Conservation (phyloP, 2,113 vertebrate species). For the Otis tarda region DNA sequence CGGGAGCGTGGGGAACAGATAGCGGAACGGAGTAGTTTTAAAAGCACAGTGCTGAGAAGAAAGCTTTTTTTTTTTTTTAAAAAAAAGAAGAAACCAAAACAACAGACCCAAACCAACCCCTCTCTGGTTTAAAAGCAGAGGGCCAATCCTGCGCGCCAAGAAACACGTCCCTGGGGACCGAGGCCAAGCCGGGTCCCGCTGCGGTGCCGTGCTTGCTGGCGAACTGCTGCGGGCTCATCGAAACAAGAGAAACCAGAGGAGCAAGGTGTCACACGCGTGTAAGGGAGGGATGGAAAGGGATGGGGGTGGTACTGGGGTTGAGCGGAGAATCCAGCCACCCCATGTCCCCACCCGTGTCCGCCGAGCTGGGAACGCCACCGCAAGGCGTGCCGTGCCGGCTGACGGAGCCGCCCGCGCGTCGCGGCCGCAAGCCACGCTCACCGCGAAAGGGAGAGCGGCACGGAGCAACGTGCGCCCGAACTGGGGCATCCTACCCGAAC, state of each 20-base stretch:
- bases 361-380: not conserved
- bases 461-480: not conserved
- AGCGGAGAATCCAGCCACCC: not conserved
- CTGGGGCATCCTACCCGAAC: not conserved
- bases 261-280: not conserved
- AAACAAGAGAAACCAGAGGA: not conserved
- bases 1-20: not conserved
- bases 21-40: not conserved
- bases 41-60: not conserved
- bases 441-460: not conserved
- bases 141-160: not conserved
- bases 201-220: no score
- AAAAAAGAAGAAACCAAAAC: not conserved
- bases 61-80: not conserved
- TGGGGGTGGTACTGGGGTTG: not conserved
- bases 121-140: not conserved
- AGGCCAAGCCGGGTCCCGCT: not conserved
- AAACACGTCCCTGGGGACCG: accelerated
- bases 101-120: not conserved
- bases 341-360: accelerated
- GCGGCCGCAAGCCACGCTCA: not conserved
- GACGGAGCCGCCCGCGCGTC: accelerated
- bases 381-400: accelerated
- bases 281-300: not conserved
- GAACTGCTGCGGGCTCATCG: no score